Evolutionary conservation across 1,140 invertebrate species (phyloP), one percentile per base, ranked within the genome.

Genomic region (Drosophila fuyamai): DNA sequence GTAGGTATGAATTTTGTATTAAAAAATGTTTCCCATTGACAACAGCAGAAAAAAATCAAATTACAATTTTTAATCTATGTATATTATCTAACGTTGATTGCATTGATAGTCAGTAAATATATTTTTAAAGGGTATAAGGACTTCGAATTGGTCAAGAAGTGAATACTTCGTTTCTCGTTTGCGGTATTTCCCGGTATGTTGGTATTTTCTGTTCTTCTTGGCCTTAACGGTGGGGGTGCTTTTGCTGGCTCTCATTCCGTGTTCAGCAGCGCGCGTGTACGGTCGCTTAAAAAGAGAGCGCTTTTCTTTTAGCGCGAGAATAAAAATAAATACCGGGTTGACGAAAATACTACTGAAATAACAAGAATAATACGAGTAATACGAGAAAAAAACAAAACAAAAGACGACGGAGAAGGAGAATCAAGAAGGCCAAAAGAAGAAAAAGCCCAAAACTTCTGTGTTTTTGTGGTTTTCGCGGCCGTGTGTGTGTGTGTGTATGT

Each of bases 391-490:
- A 68, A 50, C 60, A 53, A 66, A 67, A 68, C 50, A 40, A 67
- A 51, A 47, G 23, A 44, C 36, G 35, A 36, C 29, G 48, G 29
- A 35, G 48, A 35, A 70, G 18, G 36, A 7, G 29, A 32, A 23
- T 23, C 23, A 23, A 23, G 23, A 23, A 23, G 23, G 23, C 23
- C 61, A n/a, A 47, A 38, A 43, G 35, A 14, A 40, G 29, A 32
- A 38, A 27, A 12, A 70, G 66, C 62, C 32, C 32, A 54, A 47
- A 54, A 62, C 62, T 66, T 66, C 62, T 66, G 38, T 47, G 38
- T 18, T 9, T 65, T 9, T 36, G 16, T 23, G 43, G 46, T 23
- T 48, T 48, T 23, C 9, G 35, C 29, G 27, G n/a, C 44, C 46
- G 14, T 51, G 32, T 29, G 36, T 36, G 38, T 36, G 38, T 23